phyloP scores from a whole-genome alignment of 2,113 vertebrate genomes.

The Plecturocebus donacophilus region DNA sequence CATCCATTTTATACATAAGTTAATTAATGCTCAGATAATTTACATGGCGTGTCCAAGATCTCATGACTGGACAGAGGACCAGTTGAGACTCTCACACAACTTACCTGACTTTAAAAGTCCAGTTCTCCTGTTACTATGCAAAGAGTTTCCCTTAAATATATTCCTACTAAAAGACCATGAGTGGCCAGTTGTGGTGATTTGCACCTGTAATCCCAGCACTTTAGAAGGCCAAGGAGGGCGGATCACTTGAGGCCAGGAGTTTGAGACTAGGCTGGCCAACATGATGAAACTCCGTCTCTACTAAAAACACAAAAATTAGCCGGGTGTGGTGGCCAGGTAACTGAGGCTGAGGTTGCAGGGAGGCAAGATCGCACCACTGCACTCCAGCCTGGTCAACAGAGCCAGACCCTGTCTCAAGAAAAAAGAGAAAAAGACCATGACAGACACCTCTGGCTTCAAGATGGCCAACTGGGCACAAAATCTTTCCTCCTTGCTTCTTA shows the following conservation, averaged over 20 bases:
- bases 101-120: not conserved
- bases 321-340: too few relatives aligned
- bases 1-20: not conserved
- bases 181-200: too few relatives aligned
- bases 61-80: not conserved
- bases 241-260: too few relatives aligned
- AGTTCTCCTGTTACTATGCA: not conserved
- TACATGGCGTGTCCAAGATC: not conserved
- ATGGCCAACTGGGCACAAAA: not conserved
- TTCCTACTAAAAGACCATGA: not conserved
- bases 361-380: too few relatives aligned
- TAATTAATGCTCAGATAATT: not conserved
- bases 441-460: not conserved
- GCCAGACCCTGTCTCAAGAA: too few relatives aligned
- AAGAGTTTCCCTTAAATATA: not conserved
- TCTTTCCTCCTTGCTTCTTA: not conserved
- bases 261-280: too few relatives aligned
- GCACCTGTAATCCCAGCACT: too few relatives aligned
- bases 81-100: not conserved
- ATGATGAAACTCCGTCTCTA: too few relatives aligned
- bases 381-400: too few relatives aligned
- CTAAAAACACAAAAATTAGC: too few relatives aligned
- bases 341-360: too few relatives aligned
- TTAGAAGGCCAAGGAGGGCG: too few relatives aligned
- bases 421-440: not conserved